Conservation (phyloP, 2,888 invertebrate species). For the Caenorhabditis macrosperma region DNA sequence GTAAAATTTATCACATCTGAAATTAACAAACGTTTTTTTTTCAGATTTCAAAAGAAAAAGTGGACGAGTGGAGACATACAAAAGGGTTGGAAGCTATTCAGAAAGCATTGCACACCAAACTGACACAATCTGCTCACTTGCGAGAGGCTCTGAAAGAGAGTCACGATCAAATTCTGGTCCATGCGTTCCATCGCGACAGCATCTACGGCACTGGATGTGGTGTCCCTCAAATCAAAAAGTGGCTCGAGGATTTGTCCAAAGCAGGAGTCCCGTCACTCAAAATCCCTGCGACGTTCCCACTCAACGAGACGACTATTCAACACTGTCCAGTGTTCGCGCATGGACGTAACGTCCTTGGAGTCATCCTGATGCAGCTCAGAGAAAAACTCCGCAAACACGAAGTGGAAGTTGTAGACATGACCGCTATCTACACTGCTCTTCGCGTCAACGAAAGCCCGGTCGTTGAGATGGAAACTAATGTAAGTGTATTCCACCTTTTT, state of each 20-base stretch:
- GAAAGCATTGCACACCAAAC: constrained; percentile 64
- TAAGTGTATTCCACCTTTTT: no score
- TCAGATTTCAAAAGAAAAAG: constrained; percentile 47
- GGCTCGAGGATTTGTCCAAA: constrained; percentile 56
- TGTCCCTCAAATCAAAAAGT: constrained; percentile 50
- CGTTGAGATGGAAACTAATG: constrained; percentile 20
- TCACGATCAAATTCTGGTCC: constrained; percentile 65
- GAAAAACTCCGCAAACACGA: constrained; percentile 51
- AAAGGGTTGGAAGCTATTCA: constrained; percentile 64
- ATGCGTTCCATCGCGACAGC: constrained; percentile 63
- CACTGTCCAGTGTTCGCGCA: constrained; percentile 58
- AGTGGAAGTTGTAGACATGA: constrained; percentile 58
- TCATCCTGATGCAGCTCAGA: constrained; percentile 68
- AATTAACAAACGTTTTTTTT: no score
- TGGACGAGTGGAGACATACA: constrained; percentile 63
- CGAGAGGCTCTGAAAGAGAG: constrained; percentile 66
- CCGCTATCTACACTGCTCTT: constrained; percentile 43
- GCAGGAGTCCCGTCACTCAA: constrained; percentile 40
- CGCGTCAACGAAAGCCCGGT: not conserved
- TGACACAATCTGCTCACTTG: constrained; percentile 61
- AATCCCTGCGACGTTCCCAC: constrained; percentile 62
- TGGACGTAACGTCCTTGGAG: constrained; percentile 67
- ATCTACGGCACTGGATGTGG: constrained; percentile 64
- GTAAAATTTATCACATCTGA: no score
- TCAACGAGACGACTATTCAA: constrained; percentile 53